A percentile compares a stretch with the other conserved stretches of the same genome.
Evolutionary conservation across 2,888 invertebrate genomes (phyloP).

Genomic region (Protonemura montana): DNA sequence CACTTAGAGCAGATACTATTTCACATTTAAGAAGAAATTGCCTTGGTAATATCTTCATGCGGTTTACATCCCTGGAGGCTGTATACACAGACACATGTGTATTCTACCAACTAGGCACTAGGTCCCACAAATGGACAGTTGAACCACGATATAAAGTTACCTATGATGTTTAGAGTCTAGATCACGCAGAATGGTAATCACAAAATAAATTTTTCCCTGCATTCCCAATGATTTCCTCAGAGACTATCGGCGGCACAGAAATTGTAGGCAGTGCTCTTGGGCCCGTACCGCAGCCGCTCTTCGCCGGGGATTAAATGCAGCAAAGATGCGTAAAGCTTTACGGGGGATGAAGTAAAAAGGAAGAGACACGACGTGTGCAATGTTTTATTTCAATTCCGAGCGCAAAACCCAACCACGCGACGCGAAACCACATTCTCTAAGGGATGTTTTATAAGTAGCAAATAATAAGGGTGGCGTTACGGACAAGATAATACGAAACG

Average conservation of each 20-base stretch:
- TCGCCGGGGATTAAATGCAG: conserved; percentile 29
- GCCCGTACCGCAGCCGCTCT: neutral
- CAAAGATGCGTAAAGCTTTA: neutral
- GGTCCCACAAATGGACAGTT: neutral
- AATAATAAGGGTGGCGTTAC: conserved; percentile 10
- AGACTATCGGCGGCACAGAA: conserved; percentile 60
- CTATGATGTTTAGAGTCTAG: conserved; percentile 38
- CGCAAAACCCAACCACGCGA: neutral
- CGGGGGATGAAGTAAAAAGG: neutral
- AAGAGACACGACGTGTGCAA: conserved; percentile 14
- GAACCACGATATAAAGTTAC: neutral
- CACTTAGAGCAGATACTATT: neutral
- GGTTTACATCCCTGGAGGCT: conserved; percentile 12
- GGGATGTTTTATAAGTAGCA: conserved; percentile 14
- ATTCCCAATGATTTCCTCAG: conserved; percentile 81
- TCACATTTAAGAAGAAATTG: neutral
- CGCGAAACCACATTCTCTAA: conserved; percentile 10
- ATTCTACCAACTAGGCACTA: neutral
- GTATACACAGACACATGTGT: conserved; percentile 23
- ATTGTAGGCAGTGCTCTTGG: conserved; percentile 45
- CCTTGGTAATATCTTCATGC: neutral
- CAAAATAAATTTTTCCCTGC: conserved; percentile 72
- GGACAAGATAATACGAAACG: neutral
- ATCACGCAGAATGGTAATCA: conserved; percentile 51
- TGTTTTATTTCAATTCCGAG: conserved; percentile 50